Conservation (phyloP, 35 echinoderm and acorn worm species). For the Apostichopus parvimensis region DNA sequence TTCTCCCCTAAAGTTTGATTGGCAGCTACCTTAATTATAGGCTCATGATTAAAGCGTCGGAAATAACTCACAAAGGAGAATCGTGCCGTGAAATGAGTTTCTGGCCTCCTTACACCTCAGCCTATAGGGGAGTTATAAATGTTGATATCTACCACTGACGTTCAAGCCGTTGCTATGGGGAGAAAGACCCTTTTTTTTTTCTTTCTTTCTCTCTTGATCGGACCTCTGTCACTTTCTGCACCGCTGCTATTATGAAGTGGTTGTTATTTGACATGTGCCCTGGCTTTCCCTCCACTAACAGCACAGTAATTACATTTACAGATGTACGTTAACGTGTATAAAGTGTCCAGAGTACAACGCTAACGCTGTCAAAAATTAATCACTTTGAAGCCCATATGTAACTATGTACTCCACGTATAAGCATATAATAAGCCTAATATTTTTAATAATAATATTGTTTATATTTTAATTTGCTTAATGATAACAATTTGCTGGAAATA, state of each 20-base stretch:
- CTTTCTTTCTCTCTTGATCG: neutral
- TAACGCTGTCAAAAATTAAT: too few relatives aligned
- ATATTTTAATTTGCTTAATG: too few relatives aligned
- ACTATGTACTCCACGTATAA: too few relatives aligned
- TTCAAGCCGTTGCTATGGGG: neutral
- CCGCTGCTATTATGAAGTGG: neutral
- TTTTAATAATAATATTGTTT: too few relatives aligned
- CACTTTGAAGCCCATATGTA: too few relatives aligned
- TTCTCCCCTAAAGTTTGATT: too few relatives aligned
- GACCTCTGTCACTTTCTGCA: too few relatives aligned
- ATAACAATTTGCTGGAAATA: too few relatives aligned
- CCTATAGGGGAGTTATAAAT: neutral
- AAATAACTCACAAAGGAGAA: neutral
- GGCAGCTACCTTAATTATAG: neutral
- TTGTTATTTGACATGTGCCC: neutral
- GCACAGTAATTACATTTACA: neutral
- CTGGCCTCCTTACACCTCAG: neutral
- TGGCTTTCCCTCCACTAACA: neutral
- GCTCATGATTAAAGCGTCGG: neutral
- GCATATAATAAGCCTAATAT: too few relatives aligned
- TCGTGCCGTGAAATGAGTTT: neutral
- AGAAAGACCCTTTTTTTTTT: neutral
- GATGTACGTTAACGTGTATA: neutral
- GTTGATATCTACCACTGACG: neutral
- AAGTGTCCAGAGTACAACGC: neutral